Evolutionary conservation across 1,140 invertebrate species (phyloP).

Genomic region (Temnothorax longispinosus): DNA sequence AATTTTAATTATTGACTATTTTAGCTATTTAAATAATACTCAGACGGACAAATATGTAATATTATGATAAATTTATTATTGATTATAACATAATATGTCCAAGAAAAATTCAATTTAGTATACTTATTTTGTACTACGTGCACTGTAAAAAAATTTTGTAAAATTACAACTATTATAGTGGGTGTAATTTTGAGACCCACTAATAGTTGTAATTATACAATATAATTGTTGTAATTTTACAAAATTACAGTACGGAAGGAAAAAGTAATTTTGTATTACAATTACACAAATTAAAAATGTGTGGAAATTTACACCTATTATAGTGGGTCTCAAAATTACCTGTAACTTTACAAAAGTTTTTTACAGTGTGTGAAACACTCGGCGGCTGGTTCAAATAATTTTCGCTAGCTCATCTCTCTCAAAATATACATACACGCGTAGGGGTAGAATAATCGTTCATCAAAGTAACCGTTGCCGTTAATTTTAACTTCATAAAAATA

Average conservation of each 20-base stretch:
- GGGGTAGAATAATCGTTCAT: not conserved
- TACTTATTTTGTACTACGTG: not conserved
- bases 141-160: too few relatives aligned
- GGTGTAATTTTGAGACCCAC: too few relatives aligned
- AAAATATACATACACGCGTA: not conserved
- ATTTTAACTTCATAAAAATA: not conserved
- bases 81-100: too few relatives aligned
- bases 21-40: not conserved
- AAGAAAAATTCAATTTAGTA: not conserved
- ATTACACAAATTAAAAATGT: too few relatives aligned
- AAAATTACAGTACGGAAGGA: too few relatives aligned
- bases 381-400: not conserved
- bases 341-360: too few relatives aligned
- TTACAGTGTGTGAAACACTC: not conserved
- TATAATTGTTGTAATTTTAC: too few relatives aligned
- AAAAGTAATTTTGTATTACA: too few relatives aligned
- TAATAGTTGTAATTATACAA: too few relatives aligned
- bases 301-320: too few relatives aligned
- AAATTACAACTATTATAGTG: too few relatives aligned
- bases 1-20: conserved; percentile 1
- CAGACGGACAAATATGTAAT: not conserved
- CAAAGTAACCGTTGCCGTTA: conserved; percentile 2
- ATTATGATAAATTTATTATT: not conserved
- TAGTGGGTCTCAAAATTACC: too few relatives aligned
- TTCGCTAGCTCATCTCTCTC: not conserved